phyloP scores from a whole-genome alignment of 2,113 vertebrate species.

The Balaeniceps rex region DNA sequence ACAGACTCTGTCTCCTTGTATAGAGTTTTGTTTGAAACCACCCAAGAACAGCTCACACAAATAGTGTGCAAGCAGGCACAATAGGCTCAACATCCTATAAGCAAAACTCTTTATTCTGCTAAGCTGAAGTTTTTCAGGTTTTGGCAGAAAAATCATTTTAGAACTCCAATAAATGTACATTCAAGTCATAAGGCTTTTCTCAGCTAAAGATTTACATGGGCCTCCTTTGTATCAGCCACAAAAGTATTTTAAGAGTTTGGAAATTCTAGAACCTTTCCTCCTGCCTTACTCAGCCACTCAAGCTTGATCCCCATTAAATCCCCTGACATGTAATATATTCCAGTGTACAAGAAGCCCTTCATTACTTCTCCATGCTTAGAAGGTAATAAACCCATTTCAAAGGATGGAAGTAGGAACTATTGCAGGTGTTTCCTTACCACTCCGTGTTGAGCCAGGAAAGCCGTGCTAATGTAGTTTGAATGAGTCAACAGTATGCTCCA shows the following conservation, averaged over 20 bases:
- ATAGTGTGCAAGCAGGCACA: slow-evolving; percentile 21
- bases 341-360: slow-evolving; percentile 49
- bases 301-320: slow-evolving; percentile 66
- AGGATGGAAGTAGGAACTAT: slow-evolving; percentile 42
- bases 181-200: slow-evolving; percentile 47
- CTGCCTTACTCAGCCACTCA: slow-evolving; percentile 57
- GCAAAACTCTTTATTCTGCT: slow-evolving; percentile 17
- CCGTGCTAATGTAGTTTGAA: neutral
- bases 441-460: neutral
- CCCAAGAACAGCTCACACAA: slow-evolving; percentile 7
- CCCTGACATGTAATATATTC: slow-evolving; percentile 62
- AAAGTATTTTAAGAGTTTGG: slow-evolving; percentile 66
- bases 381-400: slow-evolving; percentile 58
- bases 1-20: neutral
- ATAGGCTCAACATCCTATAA: slow-evolving; percentile 13
- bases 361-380: slow-evolving; percentile 40
- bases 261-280: slow-evolving; percentile 64
- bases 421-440: slow-evolving; percentile 41
- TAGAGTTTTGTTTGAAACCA: slow-evolving; percentile 7
- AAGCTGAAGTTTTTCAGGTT: neutral
- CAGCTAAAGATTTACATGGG: slow-evolving; percentile 59
- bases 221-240: slow-evolving; percentile 52
- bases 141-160: slow-evolving; percentile 52
- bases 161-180: slow-evolving; percentile 47
- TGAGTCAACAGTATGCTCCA: neutral